A percentile compares a stretch with the other conserved stretches of the same genome.
These are phyloP conservation scores for Acanthornis magna DNA, from an alignment of 2,797 vertebrate genomes.

Conservation along the genomic window DNA sequence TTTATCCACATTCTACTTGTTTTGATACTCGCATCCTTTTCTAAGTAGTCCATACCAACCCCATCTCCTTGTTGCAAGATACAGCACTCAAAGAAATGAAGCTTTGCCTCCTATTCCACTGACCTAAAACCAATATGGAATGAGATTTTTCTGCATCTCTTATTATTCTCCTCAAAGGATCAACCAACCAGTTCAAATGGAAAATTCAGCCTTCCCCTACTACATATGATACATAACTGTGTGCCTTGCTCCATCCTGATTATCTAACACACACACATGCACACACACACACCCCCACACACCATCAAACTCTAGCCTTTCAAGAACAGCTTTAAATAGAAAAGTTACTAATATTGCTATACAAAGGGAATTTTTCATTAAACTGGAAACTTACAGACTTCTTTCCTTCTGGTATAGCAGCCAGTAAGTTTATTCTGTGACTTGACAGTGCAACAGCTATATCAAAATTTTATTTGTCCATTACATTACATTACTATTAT, in stretches of 20 bases:
- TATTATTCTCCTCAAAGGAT: neutral
- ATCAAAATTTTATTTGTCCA: neutral
- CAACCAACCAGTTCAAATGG: neutral
- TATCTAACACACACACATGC: neutral
- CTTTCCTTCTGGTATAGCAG: neutral
- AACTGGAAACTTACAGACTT: neutral
- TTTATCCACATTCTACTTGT: neutral
- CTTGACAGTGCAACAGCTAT: neutral
- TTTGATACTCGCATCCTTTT: neutral
- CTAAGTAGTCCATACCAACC: neutral
- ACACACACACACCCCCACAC: accelerated
- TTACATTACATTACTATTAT: neutral
- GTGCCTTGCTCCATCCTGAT: neutral
- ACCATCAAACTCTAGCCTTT: neutral
- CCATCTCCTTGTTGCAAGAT: neutral
- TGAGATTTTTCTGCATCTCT: neutral
- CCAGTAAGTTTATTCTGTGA: neutral
- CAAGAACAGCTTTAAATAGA: neutral
- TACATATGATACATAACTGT: accelerated
- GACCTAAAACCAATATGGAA: neutral
- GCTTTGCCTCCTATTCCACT: neutral
- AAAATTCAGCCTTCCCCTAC: neutral
- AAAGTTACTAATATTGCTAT: neutral
- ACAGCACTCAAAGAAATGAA: neutral
- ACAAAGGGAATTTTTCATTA: neutral